Evolutionary conservation across 2,797 vertebrate species (phyloP).

Genomic region (Rhyacichthys aspro): DNA sequence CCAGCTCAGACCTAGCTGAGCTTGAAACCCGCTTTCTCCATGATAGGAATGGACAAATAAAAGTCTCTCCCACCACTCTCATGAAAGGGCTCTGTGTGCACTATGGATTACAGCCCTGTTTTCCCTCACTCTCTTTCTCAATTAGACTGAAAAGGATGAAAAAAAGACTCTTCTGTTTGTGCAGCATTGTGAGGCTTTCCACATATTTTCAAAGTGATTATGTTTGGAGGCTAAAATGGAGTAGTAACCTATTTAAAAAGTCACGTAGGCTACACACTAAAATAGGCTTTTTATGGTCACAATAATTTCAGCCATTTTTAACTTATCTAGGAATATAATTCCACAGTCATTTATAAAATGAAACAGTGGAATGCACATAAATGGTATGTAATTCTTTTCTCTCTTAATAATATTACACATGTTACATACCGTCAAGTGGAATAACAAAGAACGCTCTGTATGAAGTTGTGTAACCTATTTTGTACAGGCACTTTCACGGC

Average conservation of each 20-base stretch:
- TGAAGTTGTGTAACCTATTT: slow-evolving; percentile 12
- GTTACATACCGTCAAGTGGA: background rate
- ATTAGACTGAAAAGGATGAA: slow-evolving; percentile 82
- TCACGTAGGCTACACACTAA: background rate
- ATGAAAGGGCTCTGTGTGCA: slow-evolving; percentile 90
- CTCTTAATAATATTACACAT: no score
- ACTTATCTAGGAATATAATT: no score
- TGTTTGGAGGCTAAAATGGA: background rate
- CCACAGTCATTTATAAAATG: no score
- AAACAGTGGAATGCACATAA: no score
- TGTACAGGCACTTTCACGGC: slow-evolving; percentile 70
- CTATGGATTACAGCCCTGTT: slow-evolving; percentile 86
- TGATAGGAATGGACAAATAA: slow-evolving; percentile 90
- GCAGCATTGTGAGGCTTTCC: slow-evolving; percentile 64
- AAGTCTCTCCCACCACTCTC: slow-evolving; percentile 82
- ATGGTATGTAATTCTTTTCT: no score
- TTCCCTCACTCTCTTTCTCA: slow-evolving; percentile 78
- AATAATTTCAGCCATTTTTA: no score
- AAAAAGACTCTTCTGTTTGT: slow-evolving; percentile 77
- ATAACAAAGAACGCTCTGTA: background rate
- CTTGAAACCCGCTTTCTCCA: slow-evolving; percentile 86
- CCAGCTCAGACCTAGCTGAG: slow-evolving; percentile 87
- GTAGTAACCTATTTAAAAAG: background rate
- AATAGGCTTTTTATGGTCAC: background rate
- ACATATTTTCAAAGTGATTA: slow-evolving; percentile 15